Percentiles rank a stretch among this genome's conserved stretches.
Conservation (phyloP, 2,797 vertebrate genomes). For the Callimico goeldii region DNA sequence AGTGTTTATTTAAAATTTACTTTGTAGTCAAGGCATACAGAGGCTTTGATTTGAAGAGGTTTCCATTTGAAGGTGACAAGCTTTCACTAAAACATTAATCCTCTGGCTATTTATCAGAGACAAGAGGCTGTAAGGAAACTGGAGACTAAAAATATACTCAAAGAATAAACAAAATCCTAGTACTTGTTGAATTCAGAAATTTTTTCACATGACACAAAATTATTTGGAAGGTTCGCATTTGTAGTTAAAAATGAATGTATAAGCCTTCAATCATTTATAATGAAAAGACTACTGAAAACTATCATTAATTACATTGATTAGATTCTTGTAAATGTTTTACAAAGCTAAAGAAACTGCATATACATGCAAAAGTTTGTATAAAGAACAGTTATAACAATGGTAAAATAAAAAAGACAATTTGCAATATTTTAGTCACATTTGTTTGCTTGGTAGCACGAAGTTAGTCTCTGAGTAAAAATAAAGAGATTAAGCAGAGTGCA, state of each 20-base stretch:
- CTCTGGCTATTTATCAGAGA: constrained; percentile 70
- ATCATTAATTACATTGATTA: not conserved
- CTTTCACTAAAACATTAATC: constrained; percentile 68
- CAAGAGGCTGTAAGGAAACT: not conserved
- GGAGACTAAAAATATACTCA: constrained; percentile 27
- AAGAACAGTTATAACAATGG: not conserved
- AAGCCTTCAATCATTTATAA: not conserved
- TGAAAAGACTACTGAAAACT: not conserved
- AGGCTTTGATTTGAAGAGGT: constrained; percentile 56
- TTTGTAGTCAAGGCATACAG: constrained; percentile 29
- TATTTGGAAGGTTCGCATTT: constrained; percentile 29
- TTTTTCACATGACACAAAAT: constrained; percentile 20
- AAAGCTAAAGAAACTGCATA: not conserved
- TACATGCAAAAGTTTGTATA: not conserved
- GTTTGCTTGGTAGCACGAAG: not conserved
- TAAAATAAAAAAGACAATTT: not conserved
- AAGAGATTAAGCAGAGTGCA: not conserved
- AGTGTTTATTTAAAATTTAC: constrained; percentile 64
- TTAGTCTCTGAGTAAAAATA: not conserved
- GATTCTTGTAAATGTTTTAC: not conserved
- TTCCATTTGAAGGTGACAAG: constrained; percentile 64
- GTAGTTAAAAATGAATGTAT: constrained; percentile 7
- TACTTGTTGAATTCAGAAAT: constrained; percentile 14
- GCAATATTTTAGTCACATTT: not conserved
- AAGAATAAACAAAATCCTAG: constrained; percentile 1